phyloP scores from a whole-genome alignment of 2,888 invertebrate genomes.

The Tubulanus polymorphus region DNA sequence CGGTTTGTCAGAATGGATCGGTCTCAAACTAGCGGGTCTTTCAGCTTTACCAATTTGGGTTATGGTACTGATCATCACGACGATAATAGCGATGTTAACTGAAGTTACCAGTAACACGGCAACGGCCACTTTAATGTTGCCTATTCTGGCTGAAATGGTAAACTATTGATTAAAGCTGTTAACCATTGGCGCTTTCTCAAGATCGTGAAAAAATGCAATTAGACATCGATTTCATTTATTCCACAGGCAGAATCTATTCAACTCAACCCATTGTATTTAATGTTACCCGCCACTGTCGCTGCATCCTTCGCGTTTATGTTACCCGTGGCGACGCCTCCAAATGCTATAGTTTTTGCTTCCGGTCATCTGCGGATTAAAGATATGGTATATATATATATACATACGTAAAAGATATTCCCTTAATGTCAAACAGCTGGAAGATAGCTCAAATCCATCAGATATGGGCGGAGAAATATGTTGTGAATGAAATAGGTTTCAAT shows the following conservation, averaged over 20 bases:
- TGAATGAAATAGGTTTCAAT: background rate
- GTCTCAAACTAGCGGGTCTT: constrained; percentile 18
- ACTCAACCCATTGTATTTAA: constrained; percentile 80
- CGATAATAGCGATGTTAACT: constrained; percentile 76
- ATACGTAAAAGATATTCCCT: background rate
- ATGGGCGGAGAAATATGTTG: background rate
- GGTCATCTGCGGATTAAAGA: constrained; percentile 40
- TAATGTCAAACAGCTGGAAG: too few relatives aligned
- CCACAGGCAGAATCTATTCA: constrained; percentile 64
- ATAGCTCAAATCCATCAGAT: background rate
- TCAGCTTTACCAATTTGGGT: constrained; percentile 58
- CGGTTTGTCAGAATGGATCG: constrained; percentile 25
- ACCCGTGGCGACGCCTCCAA: constrained; percentile 91
- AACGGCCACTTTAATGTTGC: constrained; percentile 75
- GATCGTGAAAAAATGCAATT: background rate
- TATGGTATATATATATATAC: constrained; percentile 35
- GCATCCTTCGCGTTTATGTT: constrained; percentile 86
- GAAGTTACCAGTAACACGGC: constrained; percentile 90
- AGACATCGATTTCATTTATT: background rate
- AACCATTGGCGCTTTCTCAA: background rate
- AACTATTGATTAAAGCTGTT: constrained; percentile 1
- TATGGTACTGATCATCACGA: constrained; percentile 71
- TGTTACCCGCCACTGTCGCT: constrained; percentile 80
- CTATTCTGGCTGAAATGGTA: constrained; percentile 63
- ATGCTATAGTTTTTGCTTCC: constrained; percentile 76